Evolutionary conservation across 2,113 vertebrate genomes (phyloP).

Genomic region (Hoplias malabaricus): DNA sequence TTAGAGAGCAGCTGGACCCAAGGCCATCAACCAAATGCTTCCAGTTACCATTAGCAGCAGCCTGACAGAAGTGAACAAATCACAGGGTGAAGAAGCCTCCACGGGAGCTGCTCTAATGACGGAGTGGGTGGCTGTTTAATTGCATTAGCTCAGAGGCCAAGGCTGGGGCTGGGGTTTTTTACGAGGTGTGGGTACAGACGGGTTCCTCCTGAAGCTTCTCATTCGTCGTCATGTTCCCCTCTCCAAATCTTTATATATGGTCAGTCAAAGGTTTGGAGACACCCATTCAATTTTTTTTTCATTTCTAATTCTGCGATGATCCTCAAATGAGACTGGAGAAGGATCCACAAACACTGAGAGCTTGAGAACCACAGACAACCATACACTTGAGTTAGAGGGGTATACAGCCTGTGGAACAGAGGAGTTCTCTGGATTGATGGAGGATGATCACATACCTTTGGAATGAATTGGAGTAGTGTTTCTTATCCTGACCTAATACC

Average conservation of each 20-base stretch:
- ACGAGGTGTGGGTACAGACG: conserved; percentile 58
- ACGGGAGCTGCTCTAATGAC: conserved; percentile 64
- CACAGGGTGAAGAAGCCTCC: conserved; percentile 40
- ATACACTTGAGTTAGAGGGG: too few relatives aligned
- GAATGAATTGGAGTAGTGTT: too few relatives aligned
- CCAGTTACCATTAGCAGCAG: neutral
- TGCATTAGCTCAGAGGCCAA: conserved; percentile 56
- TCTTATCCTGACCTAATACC: too few relatives aligned
- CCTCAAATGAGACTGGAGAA: too few relatives aligned
- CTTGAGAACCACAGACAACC: too few relatives aligned
- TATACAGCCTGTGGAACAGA: too few relatives aligned
- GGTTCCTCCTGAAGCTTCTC: conserved; percentile 51
- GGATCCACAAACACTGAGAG: too few relatives aligned
- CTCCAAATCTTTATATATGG: neutral
- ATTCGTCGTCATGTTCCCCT: conserved; percentile 40
- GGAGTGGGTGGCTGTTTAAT: conserved; percentile 58
- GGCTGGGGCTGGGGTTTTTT: conserved; percentile 38
- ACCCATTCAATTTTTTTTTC: neutral
- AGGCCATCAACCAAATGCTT: neutral
- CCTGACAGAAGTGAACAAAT: conserved; percentile 9
- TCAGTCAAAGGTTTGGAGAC: neutral
- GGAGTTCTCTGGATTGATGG: too few relatives aligned
- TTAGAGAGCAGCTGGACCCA: neutral
- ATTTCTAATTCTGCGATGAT: too few relatives aligned
- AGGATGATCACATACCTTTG: too few relatives aligned